phyloP scores from a whole-genome alignment of 1,140 invertebrate species.

The Plutomurus gul region DNA sequence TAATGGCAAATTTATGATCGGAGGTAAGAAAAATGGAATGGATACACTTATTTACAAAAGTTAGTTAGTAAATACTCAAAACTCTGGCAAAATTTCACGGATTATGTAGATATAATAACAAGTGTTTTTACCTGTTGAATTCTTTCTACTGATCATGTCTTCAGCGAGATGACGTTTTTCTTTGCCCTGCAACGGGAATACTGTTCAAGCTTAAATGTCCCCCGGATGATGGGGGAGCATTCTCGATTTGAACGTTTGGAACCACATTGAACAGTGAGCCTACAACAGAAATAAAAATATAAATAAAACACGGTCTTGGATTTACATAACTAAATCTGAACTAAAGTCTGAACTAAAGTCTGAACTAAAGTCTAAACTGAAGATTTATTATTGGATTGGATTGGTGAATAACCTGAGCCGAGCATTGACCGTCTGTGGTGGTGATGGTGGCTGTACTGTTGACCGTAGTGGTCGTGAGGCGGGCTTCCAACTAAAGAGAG shows the following conservation, averaged over 20 bases:
- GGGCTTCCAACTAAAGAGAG: slow-evolving; percentile 59
- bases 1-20: too few relatives aligned
- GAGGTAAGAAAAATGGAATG: too few relatives aligned
- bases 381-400: not conserved
- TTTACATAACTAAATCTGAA: not conserved
- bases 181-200: slow-evolving; percentile 60
- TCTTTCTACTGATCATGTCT: slow-evolving; percentile 81
- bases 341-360: not conserved
- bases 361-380: too few relatives aligned
- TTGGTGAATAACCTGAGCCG: not conserved
- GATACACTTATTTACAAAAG: too few relatives aligned
- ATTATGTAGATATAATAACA: not conserved
- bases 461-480: not conserved
- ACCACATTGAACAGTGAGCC: not conserved
- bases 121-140: slow-evolving; percentile 33
- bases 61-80: too few relatives aligned
- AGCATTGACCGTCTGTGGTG: not conserved
- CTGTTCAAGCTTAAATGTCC: not conserved
- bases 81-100: too few relatives aligned
- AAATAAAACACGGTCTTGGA: too few relatives aligned
- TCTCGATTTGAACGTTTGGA: slow-evolving; percentile 66
- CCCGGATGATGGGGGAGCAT: slow-evolving; percentile 60
- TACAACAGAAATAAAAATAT: not conserved
- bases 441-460: slow-evolving; percentile 42
- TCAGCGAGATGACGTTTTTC: slow-evolving; percentile 85